Percentiles rank a stretch among this genome's conserved stretches.
phyloP scores from a whole-genome alignment of 2,797 vertebrate species.

The Halcyon leucocephala region DNA sequence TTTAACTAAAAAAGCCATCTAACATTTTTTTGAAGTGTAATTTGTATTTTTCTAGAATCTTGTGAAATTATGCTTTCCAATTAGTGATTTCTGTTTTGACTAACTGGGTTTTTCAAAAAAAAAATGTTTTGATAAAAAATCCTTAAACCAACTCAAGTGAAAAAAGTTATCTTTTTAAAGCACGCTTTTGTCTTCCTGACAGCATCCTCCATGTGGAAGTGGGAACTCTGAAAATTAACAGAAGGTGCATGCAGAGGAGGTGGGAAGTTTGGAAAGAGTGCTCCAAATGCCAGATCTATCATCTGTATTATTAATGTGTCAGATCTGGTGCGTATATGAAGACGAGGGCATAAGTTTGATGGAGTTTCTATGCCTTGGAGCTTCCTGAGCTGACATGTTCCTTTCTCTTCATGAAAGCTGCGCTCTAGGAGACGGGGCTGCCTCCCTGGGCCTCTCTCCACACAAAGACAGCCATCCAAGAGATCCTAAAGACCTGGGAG shows the following conservation, averaged over 20 bases:
- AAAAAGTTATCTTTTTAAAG: conserved; percentile 12
- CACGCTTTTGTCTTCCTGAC: conserved; percentile 21
- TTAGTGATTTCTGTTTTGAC: not conserved
- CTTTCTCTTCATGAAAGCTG: too few species aligned
- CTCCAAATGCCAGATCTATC: conserved; percentile 24
- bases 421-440: not conserved
- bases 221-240: conserved; percentile 33
- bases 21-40: not conserved
- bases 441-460: not conserved
- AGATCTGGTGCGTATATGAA: not conserved
- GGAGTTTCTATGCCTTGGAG: not conserved
- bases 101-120: not conserved
- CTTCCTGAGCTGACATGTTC: too few species aligned
- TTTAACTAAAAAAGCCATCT: not conserved
- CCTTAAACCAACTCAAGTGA: not conserved
- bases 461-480: not conserved
- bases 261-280: not conserved
- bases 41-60: not conserved
- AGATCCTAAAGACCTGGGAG: not conserved
- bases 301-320: not conserved
- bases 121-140: not conserved
- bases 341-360: not conserved
- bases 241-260: conserved; percentile 2
- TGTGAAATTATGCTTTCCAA: not conserved
- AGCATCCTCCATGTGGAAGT: not conserved